Evolutionary conservation across 1,140 invertebrate genomes (phyloP), one percentile per base, ranked within the genome.

Genomic region (Drosophila tristis): DNA sequence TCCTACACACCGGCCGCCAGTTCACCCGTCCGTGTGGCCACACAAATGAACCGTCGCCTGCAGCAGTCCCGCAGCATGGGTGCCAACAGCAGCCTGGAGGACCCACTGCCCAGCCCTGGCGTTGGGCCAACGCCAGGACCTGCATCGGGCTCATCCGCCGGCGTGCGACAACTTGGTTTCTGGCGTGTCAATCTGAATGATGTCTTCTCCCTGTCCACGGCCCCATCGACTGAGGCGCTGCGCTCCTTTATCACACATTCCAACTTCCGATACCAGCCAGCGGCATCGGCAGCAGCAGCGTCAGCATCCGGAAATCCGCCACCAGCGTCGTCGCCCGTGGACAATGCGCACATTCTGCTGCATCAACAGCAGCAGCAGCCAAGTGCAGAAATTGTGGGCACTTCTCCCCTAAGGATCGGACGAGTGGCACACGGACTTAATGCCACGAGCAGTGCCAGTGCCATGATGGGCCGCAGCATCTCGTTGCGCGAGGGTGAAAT

Each of bases 171-270:
- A 35, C 16, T 87, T n/a, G 84, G 76, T 8, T 84, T 82, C 15
- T 89, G 85, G 85, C 76, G 80, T 15, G 73, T 80, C 16, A 90
- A 90, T 54, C 45, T 89, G 0, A 89, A 90, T 48, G 80, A 89
- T 23, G 67, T 90, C 47, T 61, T 90, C 29, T 85, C 85, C 7
- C 56, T 90, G 2, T 90, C 85, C 6, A 80, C 85, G 29, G 86
- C 80, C 0, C 78, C 85, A 4, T 90, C 85, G 6, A 78, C 85
- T 0, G 85, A 90, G 48, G 79, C 85, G 5, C 42, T 90, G 42
- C 80, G 85, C 15, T 80, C 77, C 44, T 73, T 90, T 1, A 78
- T 90, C 11, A 54, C 80, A 73, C 85, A 90, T 80, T 90, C 85
- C 80, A 90, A 80, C 31, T 86, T 86, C 35, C 80, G 82, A 7